Percentiles rank a stretch among this genome's conserved stretches.
These are phyloP conservation scores for Trogon melanurus DNA, from an alignment of 2,113 vertebrate species.

Conservation along the genomic window DNA sequence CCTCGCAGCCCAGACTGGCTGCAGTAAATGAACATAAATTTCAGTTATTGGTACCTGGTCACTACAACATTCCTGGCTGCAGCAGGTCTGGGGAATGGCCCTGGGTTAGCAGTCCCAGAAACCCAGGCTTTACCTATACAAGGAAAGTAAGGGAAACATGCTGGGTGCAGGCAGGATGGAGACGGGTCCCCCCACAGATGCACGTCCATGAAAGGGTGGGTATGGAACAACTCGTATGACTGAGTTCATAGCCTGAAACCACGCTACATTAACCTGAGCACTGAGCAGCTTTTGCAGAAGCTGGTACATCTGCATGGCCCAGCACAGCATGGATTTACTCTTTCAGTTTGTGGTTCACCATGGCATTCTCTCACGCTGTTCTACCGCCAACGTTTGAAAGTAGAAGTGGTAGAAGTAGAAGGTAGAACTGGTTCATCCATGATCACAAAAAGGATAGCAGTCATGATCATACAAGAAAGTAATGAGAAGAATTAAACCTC, in stretches of 20 bases:
- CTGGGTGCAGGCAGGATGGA: not conserved
- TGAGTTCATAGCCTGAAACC: not conserved
- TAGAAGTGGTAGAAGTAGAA: not conserved
- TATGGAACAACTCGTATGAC: not conserved
- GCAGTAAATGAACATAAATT: not conserved
- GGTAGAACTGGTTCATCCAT: not conserved
- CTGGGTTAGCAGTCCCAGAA: not conserved
- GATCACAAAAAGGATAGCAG: not conserved
- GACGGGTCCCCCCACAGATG: not conserved
- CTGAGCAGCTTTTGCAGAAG: not conserved
- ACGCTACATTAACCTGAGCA: not conserved
- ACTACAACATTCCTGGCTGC: not conserved
- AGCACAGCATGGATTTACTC: not conserved
- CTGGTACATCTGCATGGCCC: not conserved
- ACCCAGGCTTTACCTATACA: not conserved
- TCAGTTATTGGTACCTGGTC: not conserved
- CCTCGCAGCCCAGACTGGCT: not conserved
- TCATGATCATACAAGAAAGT: not conserved
- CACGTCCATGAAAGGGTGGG: not conserved
- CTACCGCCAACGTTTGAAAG: not conserved
- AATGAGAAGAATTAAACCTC: not conserved
- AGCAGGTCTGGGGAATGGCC: not conserved
- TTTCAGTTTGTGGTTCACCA: not conserved
- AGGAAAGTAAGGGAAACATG: not conserved
- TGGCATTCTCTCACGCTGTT: not conserved